Percentiles rank a stretch among this genome's conserved stretches.
phyloP scores from a whole-genome alignment of 2,797 vertebrate species.

The Anas bernieri region DNA sequence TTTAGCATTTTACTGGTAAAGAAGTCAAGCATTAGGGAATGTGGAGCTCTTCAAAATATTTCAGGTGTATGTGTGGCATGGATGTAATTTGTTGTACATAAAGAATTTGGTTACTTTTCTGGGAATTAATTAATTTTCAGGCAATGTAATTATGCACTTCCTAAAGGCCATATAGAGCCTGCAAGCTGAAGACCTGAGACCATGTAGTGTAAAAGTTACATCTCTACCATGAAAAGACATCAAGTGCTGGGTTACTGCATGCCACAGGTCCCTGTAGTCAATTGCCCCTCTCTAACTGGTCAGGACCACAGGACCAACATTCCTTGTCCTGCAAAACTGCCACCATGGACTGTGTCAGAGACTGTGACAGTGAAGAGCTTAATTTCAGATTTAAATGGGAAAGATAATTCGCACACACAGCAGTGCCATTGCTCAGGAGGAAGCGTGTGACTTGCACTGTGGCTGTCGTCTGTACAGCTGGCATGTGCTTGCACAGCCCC shows the following conservation, averaged over 20 bases:
- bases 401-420: neutral
- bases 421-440: neutral
- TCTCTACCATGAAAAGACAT: neutral
- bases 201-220: neutral
- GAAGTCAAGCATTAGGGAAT: neutral
- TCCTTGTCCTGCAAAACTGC: neutral
- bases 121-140: neutral
- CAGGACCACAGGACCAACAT: neutral
- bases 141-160: neutral
- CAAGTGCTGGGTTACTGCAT: neutral
- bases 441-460: neutral
- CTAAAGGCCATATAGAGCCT: neutral
- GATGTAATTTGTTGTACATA: neutral
- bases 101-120: neutral
- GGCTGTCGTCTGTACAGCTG: neutral
- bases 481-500: neutral
- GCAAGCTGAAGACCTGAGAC: neutral
- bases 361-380: neutral
- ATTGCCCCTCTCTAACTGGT: neutral
- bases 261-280: neutral
- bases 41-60: neutral
- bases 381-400: neutral
- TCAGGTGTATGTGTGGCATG: neutral
- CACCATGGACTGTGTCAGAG: neutral
- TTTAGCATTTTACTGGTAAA: neutral